These are phyloP conservation scores for Orius insidiosus DNA, from an alignment of 1,140 invertebrate species.

Conservation along the genomic window DNA sequence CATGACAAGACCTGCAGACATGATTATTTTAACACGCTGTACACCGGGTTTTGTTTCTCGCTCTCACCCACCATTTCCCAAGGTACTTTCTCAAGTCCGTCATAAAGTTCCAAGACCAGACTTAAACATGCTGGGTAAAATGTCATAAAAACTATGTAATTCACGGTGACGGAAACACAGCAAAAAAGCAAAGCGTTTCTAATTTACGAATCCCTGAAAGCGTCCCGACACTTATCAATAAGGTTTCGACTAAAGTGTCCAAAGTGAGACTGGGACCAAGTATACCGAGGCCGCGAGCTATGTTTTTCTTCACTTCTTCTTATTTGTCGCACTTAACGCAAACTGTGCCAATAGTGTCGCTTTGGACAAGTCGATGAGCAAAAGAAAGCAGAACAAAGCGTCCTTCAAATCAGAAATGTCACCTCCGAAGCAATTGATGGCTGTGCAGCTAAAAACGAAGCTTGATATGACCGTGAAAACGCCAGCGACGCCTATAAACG, in stretches of 20 bases:
- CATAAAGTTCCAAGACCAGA: slow-evolving; percentile 63
- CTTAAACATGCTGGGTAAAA: slow-evolving; percentile 90
- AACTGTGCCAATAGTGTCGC: slow-evolving; percentile 74
- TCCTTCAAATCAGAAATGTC: slow-evolving; percentile 68
- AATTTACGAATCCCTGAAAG: slow-evolving; percentile 72
- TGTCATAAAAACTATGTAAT: slow-evolving; percentile 90
- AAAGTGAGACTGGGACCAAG: slow-evolving; percentile 74
- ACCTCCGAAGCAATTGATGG: slow-evolving; percentile 62
- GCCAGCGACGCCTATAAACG: slow-evolving; percentile 57
- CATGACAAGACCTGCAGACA: slow-evolving; percentile 77
- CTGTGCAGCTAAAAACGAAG: slow-evolving; percentile 67
- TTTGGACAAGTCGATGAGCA: slow-evolving; percentile 87
- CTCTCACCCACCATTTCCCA: slow-evolving; percentile 18
- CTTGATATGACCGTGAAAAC: slow-evolving; percentile 77
- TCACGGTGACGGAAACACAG: slow-evolving; percentile 84
- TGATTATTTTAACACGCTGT: slow-evolving; percentile 84
- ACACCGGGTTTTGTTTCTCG: slow-evolving; percentile 73
- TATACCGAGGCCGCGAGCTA: slow-evolving; percentile 66
- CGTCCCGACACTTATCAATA: slow-evolving; percentile 83
- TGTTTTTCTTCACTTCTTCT: slow-evolving; percentile 56
- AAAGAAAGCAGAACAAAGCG: slow-evolving; percentile 76
- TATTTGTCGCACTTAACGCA: slow-evolving; percentile 59
- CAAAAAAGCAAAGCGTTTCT: slow-evolving; percentile 82
- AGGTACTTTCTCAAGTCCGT: slow-evolving; percentile 16
- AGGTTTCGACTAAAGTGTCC: slow-evolving; percentile 77